These are phyloP conservation scores for Glaucidium brasilianum DNA, from an alignment of 2,113 vertebrate genomes.

Conservation along the genomic window DNA sequence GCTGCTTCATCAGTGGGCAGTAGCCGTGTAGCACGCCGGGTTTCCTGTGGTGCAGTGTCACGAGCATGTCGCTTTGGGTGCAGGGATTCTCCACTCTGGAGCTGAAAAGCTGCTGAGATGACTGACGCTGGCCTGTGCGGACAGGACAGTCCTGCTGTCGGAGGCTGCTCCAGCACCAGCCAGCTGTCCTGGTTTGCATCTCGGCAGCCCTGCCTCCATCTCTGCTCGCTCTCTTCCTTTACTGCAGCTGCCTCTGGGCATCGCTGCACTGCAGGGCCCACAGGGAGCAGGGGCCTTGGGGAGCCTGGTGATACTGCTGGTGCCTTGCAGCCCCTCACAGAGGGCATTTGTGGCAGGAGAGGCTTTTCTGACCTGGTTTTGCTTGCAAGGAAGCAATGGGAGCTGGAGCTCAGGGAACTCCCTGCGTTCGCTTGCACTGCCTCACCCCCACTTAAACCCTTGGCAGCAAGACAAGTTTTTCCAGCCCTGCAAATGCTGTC, in stretches of 20 bases:
- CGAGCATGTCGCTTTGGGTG: not conserved
- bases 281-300: not conserved
- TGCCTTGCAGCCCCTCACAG: not conserved
- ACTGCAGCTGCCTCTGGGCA: not conserved
- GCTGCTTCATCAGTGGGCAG: not conserved
- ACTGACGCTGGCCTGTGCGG: accelerated
- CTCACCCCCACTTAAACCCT: not conserved
- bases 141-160: not conserved
- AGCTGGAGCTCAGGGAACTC: not conserved
- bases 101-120: not conserved
- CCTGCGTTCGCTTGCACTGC: not conserved
- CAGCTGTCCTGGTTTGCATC: not conserved
- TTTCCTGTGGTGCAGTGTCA: not conserved
- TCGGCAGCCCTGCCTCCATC: not conserved
- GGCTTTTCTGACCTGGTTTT: not conserved
- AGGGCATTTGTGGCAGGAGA: not conserved
- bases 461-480: conserved; percentile 4
- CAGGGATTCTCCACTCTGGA: not conserved
- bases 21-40: not conserved
- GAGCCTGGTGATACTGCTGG: not conserved
- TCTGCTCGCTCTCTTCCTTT: not conserved
- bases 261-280: not conserved
- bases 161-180: not conserved
- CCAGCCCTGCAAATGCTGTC: not conserved
- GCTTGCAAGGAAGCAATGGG: not conserved